Evolutionary conservation across 2,888 invertebrate species (phyloP), one percentile per base, ranked within the genome.

Genomic region (Drosophila colorata): DNA sequence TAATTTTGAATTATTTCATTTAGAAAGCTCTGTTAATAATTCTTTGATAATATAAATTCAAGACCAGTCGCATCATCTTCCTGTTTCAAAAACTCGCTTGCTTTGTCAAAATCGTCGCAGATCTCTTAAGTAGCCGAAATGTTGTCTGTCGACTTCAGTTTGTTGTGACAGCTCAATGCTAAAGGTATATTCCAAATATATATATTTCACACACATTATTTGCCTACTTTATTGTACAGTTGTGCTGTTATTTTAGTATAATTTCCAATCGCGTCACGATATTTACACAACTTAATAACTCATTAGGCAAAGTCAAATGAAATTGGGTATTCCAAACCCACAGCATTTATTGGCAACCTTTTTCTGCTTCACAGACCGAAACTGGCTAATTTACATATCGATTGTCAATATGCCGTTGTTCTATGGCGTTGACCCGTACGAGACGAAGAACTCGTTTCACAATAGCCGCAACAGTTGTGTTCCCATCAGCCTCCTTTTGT

Each of bases 361-460:
- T 56, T 61, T 74, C 59, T 48, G 40, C 56, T 41, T 56, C 67
- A 48, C 31, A 44, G 38, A 11, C 46, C 43, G 18, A 64, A 46
- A 46, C 40, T 48, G 38, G 16, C 68, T 79, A 72, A 88, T 83
- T 83, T 79, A 66, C 83, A 83, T 83, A 87, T 66, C 61, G 67
- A 79, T 82, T 81, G 78, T 74, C 64, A 72, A 69, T 79, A 53
- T 60, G 52, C 73, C 73, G 72, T 72, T 67, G 56, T 53, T 72
- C 59, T 66, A 72, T 71, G 71, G 56, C 86, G 68, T 85, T 81
- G 81, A 81, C 81, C 81, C 70, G 81, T 20, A 65, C 46, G 13
- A 40, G 14, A 35, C 31, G 35, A 44, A 55, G 58, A 80, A 80
- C 83, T 70, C 51, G 86, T 74, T 85, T 79, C 53, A 14, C 40